These are phyloP conservation scores for Ischnus inquisitorius DNA, from an alignment of 2,888 invertebrate species.

Conservation along the genomic window DNA sequence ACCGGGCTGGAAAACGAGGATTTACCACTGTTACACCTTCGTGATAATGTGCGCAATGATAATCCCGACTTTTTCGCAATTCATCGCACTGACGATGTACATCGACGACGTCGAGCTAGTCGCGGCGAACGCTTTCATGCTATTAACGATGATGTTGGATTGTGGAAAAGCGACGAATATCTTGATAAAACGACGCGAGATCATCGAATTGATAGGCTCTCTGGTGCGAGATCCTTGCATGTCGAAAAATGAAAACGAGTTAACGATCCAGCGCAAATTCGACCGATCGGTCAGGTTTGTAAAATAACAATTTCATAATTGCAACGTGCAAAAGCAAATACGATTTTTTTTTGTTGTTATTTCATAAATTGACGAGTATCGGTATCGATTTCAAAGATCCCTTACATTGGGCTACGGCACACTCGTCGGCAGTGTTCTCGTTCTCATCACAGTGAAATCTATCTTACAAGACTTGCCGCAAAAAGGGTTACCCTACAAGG, in stretches of 20 bases:
- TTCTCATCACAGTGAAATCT: neutral
- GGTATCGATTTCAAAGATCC: conserved; percentile 3
- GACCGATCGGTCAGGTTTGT: conserved; percentile 54
- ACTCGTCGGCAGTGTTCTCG: neutral
- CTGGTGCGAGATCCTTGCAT: conserved; percentile 37
- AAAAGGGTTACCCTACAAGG: conserved; percentile 14
- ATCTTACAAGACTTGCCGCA: conserved; percentile 1
- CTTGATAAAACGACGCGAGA: conserved; percentile 48
- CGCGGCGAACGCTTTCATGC: conserved; percentile 51
- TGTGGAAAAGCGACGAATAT: conserved; percentile 55
- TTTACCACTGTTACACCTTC: conserved; percentile 56
- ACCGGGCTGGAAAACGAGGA: conserved; percentile 53
- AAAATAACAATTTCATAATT: neutral
- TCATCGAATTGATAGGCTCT: conserved; percentile 28
- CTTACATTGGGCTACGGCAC: neutral
- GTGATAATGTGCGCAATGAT: conserved; percentile 46
- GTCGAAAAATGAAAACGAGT: conserved; percentile 21
- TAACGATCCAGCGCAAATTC: conserved; percentile 47
- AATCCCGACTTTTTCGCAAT: conserved; percentile 44
- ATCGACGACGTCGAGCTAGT: conserved; percentile 37
- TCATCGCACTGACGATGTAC: conserved; percentile 27
- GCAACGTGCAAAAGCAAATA: neutral
- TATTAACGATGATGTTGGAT: conserved; percentile 48
- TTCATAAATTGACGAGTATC: neutral
- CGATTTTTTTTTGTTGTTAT: neutral